A percentile compares a stretch with the other conserved stretches of the same genome.
phyloP scores from a whole-genome alignment of 2,797 vertebrate genomes.

The Oceanodroma leucorhoa region DNA sequence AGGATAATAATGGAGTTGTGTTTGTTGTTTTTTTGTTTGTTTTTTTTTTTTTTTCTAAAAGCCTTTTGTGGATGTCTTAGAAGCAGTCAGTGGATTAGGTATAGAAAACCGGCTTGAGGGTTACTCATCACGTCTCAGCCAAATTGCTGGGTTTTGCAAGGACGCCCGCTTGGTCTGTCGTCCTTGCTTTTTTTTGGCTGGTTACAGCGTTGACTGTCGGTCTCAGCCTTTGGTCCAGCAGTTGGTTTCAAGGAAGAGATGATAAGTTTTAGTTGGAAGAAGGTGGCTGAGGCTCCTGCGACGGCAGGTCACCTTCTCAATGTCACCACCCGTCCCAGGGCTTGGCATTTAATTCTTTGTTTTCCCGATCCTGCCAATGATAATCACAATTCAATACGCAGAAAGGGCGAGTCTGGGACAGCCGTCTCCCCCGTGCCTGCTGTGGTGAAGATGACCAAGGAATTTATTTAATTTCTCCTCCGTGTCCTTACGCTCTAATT shows the following conservation, averaged over 20 bases:
- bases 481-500: conserved; percentile 1
- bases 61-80: not conserved
- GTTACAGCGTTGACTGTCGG: too few species aligned
- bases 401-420: rapidly evolving
- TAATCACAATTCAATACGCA: not conserved
- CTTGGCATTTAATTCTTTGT: not conserved
- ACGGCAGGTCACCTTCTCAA: not conserved
- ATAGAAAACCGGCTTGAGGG: not conserved
- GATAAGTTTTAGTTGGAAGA: not conserved
- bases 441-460: not conserved
- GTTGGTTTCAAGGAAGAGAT: not conserved
- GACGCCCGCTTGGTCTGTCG: not conserved
- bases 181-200: not conserved
- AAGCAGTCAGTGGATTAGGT: not conserved
- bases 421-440: not conserved
- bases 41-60: not conserved
- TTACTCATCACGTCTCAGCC: not conserved
- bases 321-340: not conserved
- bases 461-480: not conserved
- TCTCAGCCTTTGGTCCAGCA: not conserved
- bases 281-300: not conserved
- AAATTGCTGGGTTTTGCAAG: not conserved
- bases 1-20: not conserved
- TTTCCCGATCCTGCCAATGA: not conserved
- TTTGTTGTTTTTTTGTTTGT: too few species aligned